Percentiles rank a stretch among this genome's conserved stretches.
These are phyloP conservation scores for Aplodontia rufa DNA, from an alignment of 2,113 vertebrate genomes.

Conservation along the genomic window DNA sequence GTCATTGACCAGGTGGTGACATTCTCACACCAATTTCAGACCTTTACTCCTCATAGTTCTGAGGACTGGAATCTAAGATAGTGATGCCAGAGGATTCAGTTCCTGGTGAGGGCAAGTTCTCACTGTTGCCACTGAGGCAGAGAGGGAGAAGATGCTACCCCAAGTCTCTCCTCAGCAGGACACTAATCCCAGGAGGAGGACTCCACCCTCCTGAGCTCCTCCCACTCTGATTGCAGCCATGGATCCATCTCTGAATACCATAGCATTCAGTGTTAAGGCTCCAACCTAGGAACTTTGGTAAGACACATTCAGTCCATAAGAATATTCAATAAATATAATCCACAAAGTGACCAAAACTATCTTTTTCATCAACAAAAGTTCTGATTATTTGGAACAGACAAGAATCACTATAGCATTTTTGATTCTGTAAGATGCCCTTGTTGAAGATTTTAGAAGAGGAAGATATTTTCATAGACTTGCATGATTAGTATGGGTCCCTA, in stretches of 20 bases:
- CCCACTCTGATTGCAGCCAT: neutral
- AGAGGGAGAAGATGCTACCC: neutral
- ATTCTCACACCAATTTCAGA: neutral
- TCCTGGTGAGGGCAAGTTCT: neutral
- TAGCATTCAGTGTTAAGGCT: neutral
- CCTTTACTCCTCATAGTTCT: neutral
- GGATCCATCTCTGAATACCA: neutral
- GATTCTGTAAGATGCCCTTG: neutral
- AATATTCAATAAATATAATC: neutral
- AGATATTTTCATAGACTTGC: neutral
- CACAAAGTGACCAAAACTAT: neutral
- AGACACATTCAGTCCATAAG: neutral
- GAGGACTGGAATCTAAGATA: neutral
- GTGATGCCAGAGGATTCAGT: neutral
- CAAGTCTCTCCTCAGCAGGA: neutral
- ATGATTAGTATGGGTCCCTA: neutral
- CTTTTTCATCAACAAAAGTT: neutral
- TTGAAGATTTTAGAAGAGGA: neutral
- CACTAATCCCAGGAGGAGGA: neutral
- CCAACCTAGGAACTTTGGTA: neutral
- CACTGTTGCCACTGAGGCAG: neutral
- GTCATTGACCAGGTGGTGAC: neutral
- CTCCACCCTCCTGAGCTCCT: neutral
- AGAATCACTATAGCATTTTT: neutral
- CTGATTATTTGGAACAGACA: neutral